Conservation (phyloP, 2,888 invertebrate species). For the Synanthedon tipuliformis region DNA sequence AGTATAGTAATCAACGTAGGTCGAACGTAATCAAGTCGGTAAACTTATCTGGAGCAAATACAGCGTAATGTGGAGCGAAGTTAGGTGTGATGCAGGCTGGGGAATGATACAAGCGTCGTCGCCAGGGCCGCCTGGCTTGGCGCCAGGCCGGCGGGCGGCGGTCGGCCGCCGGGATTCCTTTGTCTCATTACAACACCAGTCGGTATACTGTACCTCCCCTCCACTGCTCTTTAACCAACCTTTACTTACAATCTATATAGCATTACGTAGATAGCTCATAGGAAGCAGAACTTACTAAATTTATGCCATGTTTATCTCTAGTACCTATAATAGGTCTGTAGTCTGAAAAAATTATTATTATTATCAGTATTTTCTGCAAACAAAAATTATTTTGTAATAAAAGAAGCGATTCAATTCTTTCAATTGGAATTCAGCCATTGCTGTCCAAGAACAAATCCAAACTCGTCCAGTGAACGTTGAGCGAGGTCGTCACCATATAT, state of each 20-base stretch:
- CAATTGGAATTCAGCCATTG: constrained; percentile 64
- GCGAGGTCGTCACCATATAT: constrained; percentile 47
- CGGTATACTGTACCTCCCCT: constrained; percentile 16
- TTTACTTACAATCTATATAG: constrained; percentile 3
- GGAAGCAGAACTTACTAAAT: not conserved
- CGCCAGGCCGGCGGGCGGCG: constrained; percentile 67
- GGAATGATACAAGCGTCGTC: constrained; percentile 50
- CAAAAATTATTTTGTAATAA: too few relatives aligned
- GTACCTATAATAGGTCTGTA: not conserved
- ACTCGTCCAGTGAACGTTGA: constrained; percentile 47
- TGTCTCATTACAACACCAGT: constrained; percentile 55
- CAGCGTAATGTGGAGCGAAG: not conserved
- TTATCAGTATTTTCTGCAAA: too few relatives aligned
- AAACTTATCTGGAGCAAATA: not conserved
- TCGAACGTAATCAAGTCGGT: too few relatives aligned
- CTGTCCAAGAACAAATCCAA: constrained; percentile 35
- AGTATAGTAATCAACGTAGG: too few relatives aligned
- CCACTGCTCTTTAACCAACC: constrained; percentile 8
- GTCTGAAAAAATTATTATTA: too few relatives aligned
- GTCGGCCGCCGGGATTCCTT: constrained; percentile 65
- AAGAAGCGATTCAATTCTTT: constrained; percentile 45
- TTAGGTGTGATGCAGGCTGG: constrained; percentile 28
- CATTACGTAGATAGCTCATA: not conserved
- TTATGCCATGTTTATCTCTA: not conserved
- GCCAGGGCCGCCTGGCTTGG: constrained; percentile 67